These are phyloP conservation scores for Chaetogeoica ovagalla DNA, from an alignment of 2,888 invertebrate species.

Conservation along the genomic window DNA sequence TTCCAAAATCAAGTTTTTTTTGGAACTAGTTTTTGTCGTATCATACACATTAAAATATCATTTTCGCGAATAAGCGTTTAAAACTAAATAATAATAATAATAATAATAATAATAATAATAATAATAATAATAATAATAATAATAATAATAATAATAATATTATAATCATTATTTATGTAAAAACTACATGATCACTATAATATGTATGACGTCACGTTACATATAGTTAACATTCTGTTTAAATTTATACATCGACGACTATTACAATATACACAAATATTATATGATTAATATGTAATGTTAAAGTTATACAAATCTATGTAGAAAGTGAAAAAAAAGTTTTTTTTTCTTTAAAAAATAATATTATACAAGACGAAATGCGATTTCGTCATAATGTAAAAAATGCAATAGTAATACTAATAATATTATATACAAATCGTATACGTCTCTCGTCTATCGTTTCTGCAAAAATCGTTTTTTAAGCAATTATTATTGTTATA, in stretches of 20 bases:
- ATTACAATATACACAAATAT: conserved; percentile 20
- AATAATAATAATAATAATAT: conserved; percentile 15
- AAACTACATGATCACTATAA: neutral
- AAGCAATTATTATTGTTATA: no score
- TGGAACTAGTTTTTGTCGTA: no score
- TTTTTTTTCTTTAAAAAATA: neutral
- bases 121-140: conserved; percentile 3
- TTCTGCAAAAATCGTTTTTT: no score
- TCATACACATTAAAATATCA: neutral
- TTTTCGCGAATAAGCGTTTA: neutral
- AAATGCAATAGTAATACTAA: neutral
- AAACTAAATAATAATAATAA: conserved; percentile 19
- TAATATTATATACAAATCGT: neutral
- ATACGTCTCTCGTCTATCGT: no score
- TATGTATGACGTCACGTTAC: neutral
- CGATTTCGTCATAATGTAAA: neutral
- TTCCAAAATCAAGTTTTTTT: neutral
- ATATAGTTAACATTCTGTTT: neutral
- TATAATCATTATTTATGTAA: neutral
- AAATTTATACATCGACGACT: conserved; percentile 5
- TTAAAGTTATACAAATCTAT: conserved; percentile 2
- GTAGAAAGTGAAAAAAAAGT: neutral
- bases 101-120: conserved; percentile 20
- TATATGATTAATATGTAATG: neutral
- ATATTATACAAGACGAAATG: neutral